Percentiles rank a stretch among this genome's conserved stretches.
These are phyloP conservation scores for Endomychus coccineus DNA, from an alignment of 2,888 invertebrate genomes.

Conservation along the genomic window DNA sequence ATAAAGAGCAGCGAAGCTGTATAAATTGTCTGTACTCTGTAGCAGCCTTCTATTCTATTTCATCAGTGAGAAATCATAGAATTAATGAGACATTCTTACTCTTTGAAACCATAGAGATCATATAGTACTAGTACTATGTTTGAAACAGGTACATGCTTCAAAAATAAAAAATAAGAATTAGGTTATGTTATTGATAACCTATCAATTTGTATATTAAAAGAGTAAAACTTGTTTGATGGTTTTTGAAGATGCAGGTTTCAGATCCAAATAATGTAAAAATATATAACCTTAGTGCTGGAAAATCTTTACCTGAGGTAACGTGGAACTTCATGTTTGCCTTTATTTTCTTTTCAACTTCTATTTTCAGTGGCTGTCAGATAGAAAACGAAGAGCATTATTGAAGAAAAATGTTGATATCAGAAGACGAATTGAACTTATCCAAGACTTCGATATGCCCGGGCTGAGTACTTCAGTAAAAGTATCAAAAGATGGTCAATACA, in stretches of 20 bases:
- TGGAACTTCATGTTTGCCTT: conserved; percentile 6
- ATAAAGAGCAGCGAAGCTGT: too few relatives aligned
- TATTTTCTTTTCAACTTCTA: conserved; percentile 17
- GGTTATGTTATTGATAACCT: too few relatives aligned
- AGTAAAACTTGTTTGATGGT: too few relatives aligned
- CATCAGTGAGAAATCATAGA: too few relatives aligned
- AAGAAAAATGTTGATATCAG: conserved; percentile 88
- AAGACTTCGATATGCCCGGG: conserved; percentile 99
- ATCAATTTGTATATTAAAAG: too few relatives aligned
- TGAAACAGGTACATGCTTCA: too few relatives aligned
- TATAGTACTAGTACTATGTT: too few relatives aligned
- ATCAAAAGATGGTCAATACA: conserved; percentile 86
- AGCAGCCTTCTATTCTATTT: too few relatives aligned
- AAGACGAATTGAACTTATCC: conserved; percentile 89
- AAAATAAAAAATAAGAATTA: too few relatives aligned
- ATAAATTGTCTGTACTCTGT: too few relatives aligned
- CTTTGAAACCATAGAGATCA: too few relatives aligned
- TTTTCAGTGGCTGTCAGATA: conserved; percentile 78
- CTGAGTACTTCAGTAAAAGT: conserved; percentile 78
- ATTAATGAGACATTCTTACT: too few relatives aligned
- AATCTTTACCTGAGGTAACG: conserved; percentile 88
- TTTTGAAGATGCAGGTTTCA: conserved; percentile 87
- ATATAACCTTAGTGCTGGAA: conserved; percentile 94
- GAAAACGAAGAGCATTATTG: conserved; percentile 69
- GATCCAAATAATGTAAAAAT: conserved; percentile 95